Evolutionary conservation across 1,140 invertebrate genomes (phyloP).

Genomic region (Zophobas atratus): DNA sequence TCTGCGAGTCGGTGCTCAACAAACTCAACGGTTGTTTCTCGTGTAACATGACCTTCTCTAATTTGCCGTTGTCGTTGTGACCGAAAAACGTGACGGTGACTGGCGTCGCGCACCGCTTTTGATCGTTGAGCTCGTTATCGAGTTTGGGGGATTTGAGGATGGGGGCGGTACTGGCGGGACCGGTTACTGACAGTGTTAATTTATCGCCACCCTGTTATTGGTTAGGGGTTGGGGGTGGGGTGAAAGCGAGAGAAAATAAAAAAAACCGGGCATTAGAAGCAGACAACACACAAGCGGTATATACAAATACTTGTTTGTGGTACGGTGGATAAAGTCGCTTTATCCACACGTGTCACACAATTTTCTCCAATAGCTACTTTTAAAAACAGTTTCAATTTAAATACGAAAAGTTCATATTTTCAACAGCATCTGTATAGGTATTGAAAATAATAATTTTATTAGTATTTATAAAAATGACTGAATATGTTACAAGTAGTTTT

Average conservation of each 20-base stretch:
- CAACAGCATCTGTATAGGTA: too few species aligned
- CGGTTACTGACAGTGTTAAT: constrained; percentile 77
- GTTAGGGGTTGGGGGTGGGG: constrained; percentile 7
- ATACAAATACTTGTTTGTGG: not conserved
- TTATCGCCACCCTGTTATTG: constrained; percentile 79
- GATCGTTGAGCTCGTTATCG: constrained; percentile 50
- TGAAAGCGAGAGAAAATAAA: constrained; percentile 49
- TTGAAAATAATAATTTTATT: too few species aligned
- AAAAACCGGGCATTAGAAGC: constrained; percentile 47
- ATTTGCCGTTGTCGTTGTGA: constrained; percentile 69
- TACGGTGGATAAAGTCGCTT: too few species aligned
- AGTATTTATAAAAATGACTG: too few species aligned
- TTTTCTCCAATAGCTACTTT: too few species aligned
- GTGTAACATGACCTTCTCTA: constrained; percentile 65
- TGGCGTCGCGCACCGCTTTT: constrained; percentile 67
- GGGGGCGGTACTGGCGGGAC: constrained; percentile 55
- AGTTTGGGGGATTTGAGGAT: constrained; percentile 50
- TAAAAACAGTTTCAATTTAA: too few species aligned
- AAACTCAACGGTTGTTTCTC: constrained; percentile 60
- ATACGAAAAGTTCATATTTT: too few species aligned
- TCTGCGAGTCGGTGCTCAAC: constrained; percentile 50
- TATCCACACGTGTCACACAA: too few species aligned
- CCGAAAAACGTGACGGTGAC: constrained; percentile 74
- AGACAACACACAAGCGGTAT: constrained; percentile 13
- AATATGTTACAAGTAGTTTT: too few species aligned